phyloP scores from a whole-genome alignment of 1,140 invertebrate species.

The Calosoma granatense region DNA sequence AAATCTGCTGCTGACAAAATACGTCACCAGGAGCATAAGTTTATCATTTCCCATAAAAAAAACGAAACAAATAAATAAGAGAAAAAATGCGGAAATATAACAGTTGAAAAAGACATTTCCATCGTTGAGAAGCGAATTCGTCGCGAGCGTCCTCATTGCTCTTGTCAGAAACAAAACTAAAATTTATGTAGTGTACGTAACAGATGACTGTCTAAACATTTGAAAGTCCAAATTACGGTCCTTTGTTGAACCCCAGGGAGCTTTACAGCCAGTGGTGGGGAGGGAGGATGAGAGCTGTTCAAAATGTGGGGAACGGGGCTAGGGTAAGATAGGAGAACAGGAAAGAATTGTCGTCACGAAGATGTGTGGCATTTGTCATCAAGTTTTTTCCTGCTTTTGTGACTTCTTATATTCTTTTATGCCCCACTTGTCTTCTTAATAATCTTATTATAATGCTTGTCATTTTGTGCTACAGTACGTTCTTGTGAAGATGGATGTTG shows the following conservation, averaged over 20 bases:
- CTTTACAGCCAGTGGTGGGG: neutral
- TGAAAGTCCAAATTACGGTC: constrained; percentile 5
- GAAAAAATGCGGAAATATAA: neutral
- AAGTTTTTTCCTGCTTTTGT: neutral
- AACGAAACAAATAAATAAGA: neutral
- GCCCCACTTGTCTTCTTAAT: neutral
- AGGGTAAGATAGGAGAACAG: too few relatives aligned
- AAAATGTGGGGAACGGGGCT: too few relatives aligned
- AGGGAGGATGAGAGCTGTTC: neutral
- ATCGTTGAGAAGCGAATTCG: neutral
- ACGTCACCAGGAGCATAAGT: neutral
- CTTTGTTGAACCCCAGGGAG: neutral
- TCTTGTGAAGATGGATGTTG: too few relatives aligned
- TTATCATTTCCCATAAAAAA: neutral
- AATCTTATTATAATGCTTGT: neutral
- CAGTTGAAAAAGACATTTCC: neutral
- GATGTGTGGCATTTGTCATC: neutral
- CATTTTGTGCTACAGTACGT: neutral
- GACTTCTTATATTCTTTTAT: neutral
- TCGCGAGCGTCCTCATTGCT: neutral
- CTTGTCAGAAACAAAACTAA: constrained; percentile 4
- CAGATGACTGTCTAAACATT: constrained; percentile 7
- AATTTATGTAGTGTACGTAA: constrained; percentile 8
- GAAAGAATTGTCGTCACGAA: neutral
- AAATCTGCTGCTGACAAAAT: too few relatives aligned